Evolutionary conservation across 2,113 vertebrate genomes (phyloP).

Genomic region (Heliornis fulica): DNA sequence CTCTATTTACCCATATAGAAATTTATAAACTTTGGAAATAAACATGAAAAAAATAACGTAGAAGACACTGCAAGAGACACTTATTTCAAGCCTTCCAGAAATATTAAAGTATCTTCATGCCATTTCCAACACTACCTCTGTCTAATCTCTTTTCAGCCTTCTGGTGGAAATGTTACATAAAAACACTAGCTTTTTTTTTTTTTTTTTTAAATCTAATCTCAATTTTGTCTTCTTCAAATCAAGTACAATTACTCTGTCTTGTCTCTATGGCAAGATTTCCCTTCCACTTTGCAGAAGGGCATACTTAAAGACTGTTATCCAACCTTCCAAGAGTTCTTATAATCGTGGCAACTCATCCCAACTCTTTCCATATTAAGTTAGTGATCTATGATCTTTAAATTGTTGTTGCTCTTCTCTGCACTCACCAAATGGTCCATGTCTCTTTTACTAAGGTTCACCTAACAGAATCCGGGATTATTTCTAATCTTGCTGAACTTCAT

Average conservation of each 20-base stretch:
- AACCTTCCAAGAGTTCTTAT: background rate
- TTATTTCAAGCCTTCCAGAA: background rate
- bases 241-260: background rate
- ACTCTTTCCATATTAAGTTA: background rate
- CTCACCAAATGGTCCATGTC: background rate
- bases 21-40: background rate
- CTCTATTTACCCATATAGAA: background rate
- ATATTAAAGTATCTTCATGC: background rate
- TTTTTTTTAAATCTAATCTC: background rate
- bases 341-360: background rate
- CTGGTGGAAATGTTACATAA: background rate
- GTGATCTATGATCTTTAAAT: background rate
- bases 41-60: background rate
- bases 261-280: background rate
- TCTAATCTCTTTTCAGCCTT: background rate
- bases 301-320: background rate
- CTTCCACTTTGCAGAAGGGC: background rate
- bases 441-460: background rate
- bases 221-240: background rate
- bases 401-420: background rate
- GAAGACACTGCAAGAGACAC: background rate
- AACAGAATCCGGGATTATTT: background rate
- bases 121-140: background rate
- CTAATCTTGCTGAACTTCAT: background rate
- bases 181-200: background rate